Conservation (phyloP, 2,888 invertebrate species). For the Leptopilina drosophilae region DNA sequence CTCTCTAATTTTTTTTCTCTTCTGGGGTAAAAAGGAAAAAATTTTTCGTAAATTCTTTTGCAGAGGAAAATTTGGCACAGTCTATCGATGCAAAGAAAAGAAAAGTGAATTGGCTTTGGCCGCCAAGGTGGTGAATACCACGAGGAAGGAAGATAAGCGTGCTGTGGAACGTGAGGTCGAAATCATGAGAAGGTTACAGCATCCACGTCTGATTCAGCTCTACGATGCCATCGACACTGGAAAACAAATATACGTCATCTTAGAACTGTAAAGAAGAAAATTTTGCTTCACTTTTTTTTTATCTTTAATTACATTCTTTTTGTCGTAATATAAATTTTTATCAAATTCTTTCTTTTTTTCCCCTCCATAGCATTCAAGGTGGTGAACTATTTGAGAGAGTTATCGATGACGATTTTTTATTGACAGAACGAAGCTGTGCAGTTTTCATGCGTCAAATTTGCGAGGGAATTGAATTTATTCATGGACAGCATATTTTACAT, state of each 20-base stretch:
- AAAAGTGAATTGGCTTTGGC: conserved; percentile 88
- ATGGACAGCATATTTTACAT: conserved; percentile 95
- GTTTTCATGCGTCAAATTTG: conserved; percentile 99
- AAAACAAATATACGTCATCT: conserved; percentile 96
- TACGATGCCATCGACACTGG: conserved; percentile 98
- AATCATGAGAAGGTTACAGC: conserved; percentile 96
- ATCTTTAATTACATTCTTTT: conserved; percentile 49
- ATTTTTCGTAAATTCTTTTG: conserved; percentile 36
- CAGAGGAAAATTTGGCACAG: conserved; percentile 98
- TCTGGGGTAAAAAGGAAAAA: neutral
- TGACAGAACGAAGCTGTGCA: conserved; percentile 97
- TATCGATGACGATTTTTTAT: conserved; percentile 97
- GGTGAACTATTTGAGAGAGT: conserved; percentile 99
- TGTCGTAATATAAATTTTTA: neutral
- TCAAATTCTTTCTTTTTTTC: conserved; percentile 43
- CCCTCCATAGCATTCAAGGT: conserved; percentile 89
- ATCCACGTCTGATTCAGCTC: conserved; percentile 96
- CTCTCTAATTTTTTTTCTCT: neutral
- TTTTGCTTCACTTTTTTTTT: conserved; percentile 41
- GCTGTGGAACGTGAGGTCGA: conserved; percentile 97
- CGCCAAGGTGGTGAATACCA: conserved; percentile 94
- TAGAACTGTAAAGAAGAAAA: conserved; percentile 93
- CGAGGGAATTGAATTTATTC: conserved; percentile 98
- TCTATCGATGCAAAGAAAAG: conserved; percentile 94
- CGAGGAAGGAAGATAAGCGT: conserved; percentile 90